Conservation (phyloP, 2,113 vertebrate species). For the Hystrix cristata region DNA sequence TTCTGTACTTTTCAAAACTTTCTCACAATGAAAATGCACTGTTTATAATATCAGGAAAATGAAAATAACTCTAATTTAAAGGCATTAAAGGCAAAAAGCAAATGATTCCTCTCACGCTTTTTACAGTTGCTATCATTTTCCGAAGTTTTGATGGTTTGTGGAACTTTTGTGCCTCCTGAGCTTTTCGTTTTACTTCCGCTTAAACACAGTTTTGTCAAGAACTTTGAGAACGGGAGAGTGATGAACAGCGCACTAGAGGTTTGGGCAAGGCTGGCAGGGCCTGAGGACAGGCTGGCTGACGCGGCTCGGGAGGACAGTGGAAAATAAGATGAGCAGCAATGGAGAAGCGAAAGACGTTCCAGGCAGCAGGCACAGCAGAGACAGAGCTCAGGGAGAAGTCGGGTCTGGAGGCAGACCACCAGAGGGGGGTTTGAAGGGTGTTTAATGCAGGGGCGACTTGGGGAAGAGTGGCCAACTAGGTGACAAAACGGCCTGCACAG, state of each 20-base stretch:
- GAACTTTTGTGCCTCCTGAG: neutral
- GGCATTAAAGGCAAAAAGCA: neutral
- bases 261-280: no score
- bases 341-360: neutral
- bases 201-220: neutral
- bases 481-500: neutral
- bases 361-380: neutral
- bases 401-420: neutral
- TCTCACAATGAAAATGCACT: neutral
- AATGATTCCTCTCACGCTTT: neutral
- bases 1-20: neutral
- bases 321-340: neutral
- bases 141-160: neutral
- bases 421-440: neutral
- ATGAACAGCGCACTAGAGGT: neutral
- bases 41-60: neutral
- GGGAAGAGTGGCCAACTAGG: neutral
- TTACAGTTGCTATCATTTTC: neutral
- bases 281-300: neutral
- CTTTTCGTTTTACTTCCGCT: slow-evolving; percentile 13
- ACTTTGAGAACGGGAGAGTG: neutral
- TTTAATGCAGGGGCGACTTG: neutral
- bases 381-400: neutral
- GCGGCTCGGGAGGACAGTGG: neutral
- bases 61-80: neutral